Evolutionary conservation across 1,140 invertebrate species (phyloP), one percentile per base, ranked within the genome.

Genomic region (Mamestra configurata): DNA sequence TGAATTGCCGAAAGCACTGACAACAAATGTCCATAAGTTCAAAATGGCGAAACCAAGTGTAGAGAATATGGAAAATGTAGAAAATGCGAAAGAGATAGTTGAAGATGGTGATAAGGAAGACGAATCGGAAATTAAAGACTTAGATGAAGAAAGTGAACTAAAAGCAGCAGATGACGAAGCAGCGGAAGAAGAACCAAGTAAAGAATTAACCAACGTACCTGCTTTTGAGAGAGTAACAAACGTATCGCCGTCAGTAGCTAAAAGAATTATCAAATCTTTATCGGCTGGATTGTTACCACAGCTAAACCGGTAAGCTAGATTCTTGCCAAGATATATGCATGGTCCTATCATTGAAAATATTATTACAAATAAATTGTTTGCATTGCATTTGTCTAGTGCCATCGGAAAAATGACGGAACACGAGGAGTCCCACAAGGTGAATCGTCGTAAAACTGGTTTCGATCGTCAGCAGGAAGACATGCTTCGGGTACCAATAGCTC

Each of bases 381-480:
- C 18, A 20, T 64, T 35, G 35, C 11, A 7, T 64, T 79, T 43
- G 22, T 77, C 88, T 85, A 95, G 95, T 82, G 96, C 96, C 61
- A 97, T 99, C 5, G 96, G 97, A 0, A 96, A 97, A 84, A 95
- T 97, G 93, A 97, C 97, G 0, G 97, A 97, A 71, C 96, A 97
- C 79, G 98, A 98, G 81, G 95, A 92, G 27, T 97, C 97, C 55
- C 98, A 99, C 91, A 99, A 99, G 89, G 88, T 98, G 0, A 98
- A 98, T 88, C 96, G 97, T 35, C 97, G 97, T 59, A 95, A 95
- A 3, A 95, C 95, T 10, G 95, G 96, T 27, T 79, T 94, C 8
- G 96, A 97, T 35, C 95, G 96, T n/a, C 97, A 98, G 84, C 98
- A 99, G 86, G 97, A 99, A 82, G 98, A 99, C 89, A 97, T 99